These are phyloP conservation scores for Drosophila silvestris DNA, from an alignment of 2,888 invertebrate species.

Conservation along the genomic window DNA sequence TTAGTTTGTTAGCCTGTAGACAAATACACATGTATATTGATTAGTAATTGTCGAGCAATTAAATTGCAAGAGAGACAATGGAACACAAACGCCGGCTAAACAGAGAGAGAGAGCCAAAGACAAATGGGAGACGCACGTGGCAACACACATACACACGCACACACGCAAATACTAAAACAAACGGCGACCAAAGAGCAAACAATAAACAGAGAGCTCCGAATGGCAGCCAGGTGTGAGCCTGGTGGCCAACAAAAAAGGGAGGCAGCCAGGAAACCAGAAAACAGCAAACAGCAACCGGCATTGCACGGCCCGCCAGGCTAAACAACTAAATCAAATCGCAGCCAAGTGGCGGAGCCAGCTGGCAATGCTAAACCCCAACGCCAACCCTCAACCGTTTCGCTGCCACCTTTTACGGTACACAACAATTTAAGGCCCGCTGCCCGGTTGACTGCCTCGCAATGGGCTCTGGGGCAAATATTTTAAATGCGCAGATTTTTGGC, in stretches of 20 bases:
- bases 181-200: slow-evolving; percentile 56
- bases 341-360: slow-evolving; percentile 64
- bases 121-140: slow-evolving; percentile 59
- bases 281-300: slow-evolving; percentile 41
- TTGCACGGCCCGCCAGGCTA: slow-evolving; percentile 55
- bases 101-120: slow-evolving; percentile 30
- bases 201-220: slow-evolving; percentile 46
- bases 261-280: slow-evolving; percentile 43
- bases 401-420: slow-evolving; percentile 34
- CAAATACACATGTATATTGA: slow-evolving; percentile 48
- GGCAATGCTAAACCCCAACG: slow-evolving; percentile 26
- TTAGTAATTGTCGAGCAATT: slow-evolving; percentile 61
- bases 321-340: slow-evolving; percentile 75
- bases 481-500: slow-evolving; percentile 81
- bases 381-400: not conserved
- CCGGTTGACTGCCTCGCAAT: slow-evolving; percentile 74
- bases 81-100: slow-evolving; percentile 39
- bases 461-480: slow-evolving; percentile 79
- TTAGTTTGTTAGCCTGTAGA: slow-evolving; percentile 39
- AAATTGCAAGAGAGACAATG: slow-evolving; percentile 40
- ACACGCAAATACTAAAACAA: slow-evolving; percentile 49
- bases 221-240: slow-evolving; percentile 54
- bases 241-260: slow-evolving; percentile 43
- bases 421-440: slow-evolving; percentile 48
- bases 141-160: slow-evolving; percentile 36